A percentile compares a stretch with the other conserved stretches of the same genome.
These are phyloP conservation scores for Aythya baeri DNA, from an alignment of 2,113 vertebrate species.

Conservation along the genomic window DNA sequence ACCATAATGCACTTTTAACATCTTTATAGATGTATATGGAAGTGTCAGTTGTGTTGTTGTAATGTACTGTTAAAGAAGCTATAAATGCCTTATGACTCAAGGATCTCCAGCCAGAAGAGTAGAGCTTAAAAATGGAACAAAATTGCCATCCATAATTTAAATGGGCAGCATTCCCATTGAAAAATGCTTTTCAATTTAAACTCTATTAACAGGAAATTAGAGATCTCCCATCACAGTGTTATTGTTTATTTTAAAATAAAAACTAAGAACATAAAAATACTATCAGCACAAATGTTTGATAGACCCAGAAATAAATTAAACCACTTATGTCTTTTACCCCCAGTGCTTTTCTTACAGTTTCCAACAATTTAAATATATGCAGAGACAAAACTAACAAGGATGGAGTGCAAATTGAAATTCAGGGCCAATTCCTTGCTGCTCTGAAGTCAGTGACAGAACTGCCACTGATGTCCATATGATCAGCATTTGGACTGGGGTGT, in stretches of 20 bases:
- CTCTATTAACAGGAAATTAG: constrained; percentile 66
- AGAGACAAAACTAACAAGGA: constrained; percentile 16
- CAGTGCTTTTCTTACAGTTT: neutral
- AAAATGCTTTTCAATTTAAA: constrained; percentile 66
- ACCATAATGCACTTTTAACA: neutral
- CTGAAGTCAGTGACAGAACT: neutral
- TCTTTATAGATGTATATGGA: neutral
- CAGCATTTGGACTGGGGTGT: neutral
- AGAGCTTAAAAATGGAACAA: constrained; percentile 34
- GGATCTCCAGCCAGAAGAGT: constrained; percentile 28
- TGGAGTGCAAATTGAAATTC: neutral
- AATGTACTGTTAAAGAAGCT: constrained; percentile 3
- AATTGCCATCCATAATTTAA: constrained; percentile 55
- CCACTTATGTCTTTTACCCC: neutral
- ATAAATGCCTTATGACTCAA: constrained; percentile 29
- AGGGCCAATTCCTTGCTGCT: neutral
- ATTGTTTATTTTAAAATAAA: constrained; percentile 59
- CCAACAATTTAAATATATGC: constrained; percentile 9
- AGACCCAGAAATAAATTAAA: constrained; percentile 45
- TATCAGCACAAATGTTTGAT: constrained; percentile 15
- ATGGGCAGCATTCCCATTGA: constrained; percentile 25
- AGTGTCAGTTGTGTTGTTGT: neutral
- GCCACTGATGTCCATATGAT: neutral
- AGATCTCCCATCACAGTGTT: constrained; percentile 25
- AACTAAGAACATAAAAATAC: constrained; percentile 45